phyloP scores from a whole-genome alignment of 2,797 vertebrate genomes.

The Sparidentex hasta region DNA sequence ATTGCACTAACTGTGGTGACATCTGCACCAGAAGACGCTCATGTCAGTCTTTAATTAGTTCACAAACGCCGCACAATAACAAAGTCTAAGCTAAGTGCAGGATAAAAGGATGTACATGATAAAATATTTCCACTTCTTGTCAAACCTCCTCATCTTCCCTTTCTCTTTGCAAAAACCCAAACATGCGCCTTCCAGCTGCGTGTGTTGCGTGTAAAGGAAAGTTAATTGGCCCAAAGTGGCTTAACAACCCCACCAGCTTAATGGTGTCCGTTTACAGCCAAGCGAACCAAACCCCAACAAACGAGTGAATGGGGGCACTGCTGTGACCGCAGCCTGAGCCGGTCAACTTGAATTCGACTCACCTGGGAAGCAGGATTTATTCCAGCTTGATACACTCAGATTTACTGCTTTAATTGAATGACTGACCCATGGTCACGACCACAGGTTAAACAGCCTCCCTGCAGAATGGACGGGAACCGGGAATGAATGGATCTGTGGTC shows the following conservation, averaged over 20 bases:
- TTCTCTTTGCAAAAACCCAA: constrained; percentile 52
- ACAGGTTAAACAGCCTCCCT: constrained; percentile 60
- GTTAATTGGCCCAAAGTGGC: constrained; percentile 80
- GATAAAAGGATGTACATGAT: constrained; percentile 42
- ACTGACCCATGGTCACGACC: constrained; percentile 57
- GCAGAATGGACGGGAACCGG: constrained; percentile 57
- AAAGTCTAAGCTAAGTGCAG: constrained; percentile 33
- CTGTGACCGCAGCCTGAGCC: constrained; percentile 75
- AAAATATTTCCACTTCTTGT: constrained; percentile 40
- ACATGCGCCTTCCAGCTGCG: constrained; percentile 70
- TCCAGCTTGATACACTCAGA: constrained; percentile 73
- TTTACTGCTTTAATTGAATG: constrained; percentile 74
- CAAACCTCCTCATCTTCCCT: constrained; percentile 33
- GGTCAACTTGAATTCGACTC: constrained; percentile 76
- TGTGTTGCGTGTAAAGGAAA: constrained; percentile 78
- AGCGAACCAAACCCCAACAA: constrained; percentile 70
- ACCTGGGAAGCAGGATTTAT: constrained; percentile 70
- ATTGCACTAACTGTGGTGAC: constrained; percentile 13
- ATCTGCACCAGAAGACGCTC: constrained; percentile 15
- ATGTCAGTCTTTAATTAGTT: constrained; percentile 51
- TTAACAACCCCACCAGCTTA: constrained; percentile 67
- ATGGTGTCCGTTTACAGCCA: constrained; percentile 79
- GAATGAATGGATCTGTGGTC: constrained; percentile 60
- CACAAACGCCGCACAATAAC: constrained; percentile 39
- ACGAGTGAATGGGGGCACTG: constrained; percentile 68